These are phyloP conservation scores for Minunthozetes semirufus DNA, from an alignment of 2,888 invertebrate genomes.

Conservation along the genomic window DNA sequence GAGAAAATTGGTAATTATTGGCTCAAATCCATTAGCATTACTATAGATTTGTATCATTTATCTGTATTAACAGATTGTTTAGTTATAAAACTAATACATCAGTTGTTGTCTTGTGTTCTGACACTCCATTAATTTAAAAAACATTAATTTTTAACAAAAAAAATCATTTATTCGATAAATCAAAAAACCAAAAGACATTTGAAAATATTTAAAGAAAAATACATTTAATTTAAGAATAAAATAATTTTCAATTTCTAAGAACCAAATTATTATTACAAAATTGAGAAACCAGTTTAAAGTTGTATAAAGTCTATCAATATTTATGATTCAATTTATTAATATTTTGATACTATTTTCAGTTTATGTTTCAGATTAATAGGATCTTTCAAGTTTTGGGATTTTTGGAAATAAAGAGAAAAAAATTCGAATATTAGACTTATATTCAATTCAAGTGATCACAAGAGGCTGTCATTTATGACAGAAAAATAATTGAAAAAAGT, in stretches of 20 bases:
- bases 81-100: conserved; percentile 10
- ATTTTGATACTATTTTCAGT: conserved; percentile 27
- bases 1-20: not conserved
- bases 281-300: conserved; percentile 12
- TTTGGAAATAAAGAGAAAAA: not conserved
- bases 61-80: conserved; percentile 17
- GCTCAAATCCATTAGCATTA: not conserved
- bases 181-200: not conserved
- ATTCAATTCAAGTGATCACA: not conserved
- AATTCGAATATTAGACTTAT: not conserved
- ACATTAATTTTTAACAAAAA: conserved; percentile 14
- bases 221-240: not conserved
- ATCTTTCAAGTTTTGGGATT: not conserved
- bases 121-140: conserved; percentile 20
- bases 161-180: conserved; percentile 20
- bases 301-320: conserved; percentile 23
- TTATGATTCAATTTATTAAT: conserved; percentile 30
- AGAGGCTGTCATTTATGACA: conserved; percentile 9
- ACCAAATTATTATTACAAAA: not conserved
- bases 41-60: conserved; percentile 20
- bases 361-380: conserved; percentile 11
- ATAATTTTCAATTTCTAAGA: conserved; percentile 22
- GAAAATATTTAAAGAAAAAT: not conserved
- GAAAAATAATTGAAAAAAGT: conserved; percentile 10
- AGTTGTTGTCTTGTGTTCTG: conserved; percentile 14